Percentiles rank a stretch among this genome's conserved stretches.
These are phyloP conservation scores for Anthonomus grandis DNA, from an alignment of 1,140 invertebrate genomes.

Conservation along the genomic window DNA sequence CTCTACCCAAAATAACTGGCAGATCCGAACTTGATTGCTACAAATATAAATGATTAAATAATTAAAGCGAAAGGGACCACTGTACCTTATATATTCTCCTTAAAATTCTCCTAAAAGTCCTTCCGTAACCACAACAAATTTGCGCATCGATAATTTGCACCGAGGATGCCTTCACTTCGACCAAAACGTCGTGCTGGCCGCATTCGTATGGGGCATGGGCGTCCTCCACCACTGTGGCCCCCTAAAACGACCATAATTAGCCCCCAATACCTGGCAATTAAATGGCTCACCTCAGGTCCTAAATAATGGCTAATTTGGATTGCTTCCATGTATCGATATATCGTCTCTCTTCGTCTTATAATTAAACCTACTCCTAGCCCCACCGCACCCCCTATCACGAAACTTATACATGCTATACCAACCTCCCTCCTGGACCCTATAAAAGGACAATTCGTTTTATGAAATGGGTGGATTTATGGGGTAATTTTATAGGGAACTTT, in stretches of 20 bases:
- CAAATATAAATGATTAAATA: slow-evolving; percentile 28
- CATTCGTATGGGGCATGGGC: slow-evolving; percentile 55
- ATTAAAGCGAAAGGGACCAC: not conserved
- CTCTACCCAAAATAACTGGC: slow-evolving; percentile 64
- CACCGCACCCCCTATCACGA: slow-evolving; percentile 52
- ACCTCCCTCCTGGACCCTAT: slow-evolving; percentile 50
- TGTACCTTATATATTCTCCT: slow-evolving; percentile 55
- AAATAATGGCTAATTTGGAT: slow-evolving; percentile 54
- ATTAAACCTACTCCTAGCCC: slow-evolving; percentile 51
- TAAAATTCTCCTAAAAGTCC: slow-evolving; percentile 54
- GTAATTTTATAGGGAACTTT: too few species aligned
- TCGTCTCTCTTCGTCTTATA: slow-evolving; percentile 42
- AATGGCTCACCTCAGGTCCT: slow-evolving; percentile 55
- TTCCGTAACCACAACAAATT: slow-evolving; percentile 62
- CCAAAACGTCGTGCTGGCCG: slow-evolving; percentile 59
- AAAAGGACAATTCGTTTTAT: slow-evolving; percentile 9
- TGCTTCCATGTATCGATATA: slow-evolving; percentile 53
- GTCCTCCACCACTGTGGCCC: slow-evolving; percentile 56
- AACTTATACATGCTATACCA: slow-evolving; percentile 52
- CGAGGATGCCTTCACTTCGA: slow-evolving; percentile 64
- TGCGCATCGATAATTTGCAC: slow-evolving; percentile 63
- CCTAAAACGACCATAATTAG: slow-evolving; percentile 48
- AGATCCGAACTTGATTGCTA: slow-evolving; percentile 53
- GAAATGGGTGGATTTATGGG: too few species aligned
- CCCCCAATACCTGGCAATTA: too few species aligned